Conservation (phyloP, 2,113 vertebrate species). For the Sisor rabdophorus region DNA sequence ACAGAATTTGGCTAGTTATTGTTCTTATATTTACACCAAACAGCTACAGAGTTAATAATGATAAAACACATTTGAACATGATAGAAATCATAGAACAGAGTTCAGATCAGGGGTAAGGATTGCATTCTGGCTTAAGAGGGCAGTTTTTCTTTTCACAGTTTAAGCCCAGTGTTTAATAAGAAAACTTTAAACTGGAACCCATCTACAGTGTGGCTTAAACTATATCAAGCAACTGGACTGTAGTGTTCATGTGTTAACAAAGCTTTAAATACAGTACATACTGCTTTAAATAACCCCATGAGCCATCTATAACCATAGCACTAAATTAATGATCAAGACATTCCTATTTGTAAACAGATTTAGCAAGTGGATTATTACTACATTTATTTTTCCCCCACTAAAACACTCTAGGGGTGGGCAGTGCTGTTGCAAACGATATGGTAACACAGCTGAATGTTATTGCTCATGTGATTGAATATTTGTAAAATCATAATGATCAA, state of each 20-base stretch:
- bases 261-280: slow-evolving; percentile 45
- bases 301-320: slow-evolving; percentile 24
- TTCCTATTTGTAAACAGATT: slow-evolving; percentile 20
- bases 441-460: slow-evolving; percentile 39
- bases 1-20: slow-evolving; percentile 79
- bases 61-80: slow-evolving; percentile 59
- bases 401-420: slow-evolving; percentile 29
- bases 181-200: slow-evolving; percentile 1
- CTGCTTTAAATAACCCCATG: slow-evolving; percentile 11
- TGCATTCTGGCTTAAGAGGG: slow-evolving; percentile 12
- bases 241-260: slow-evolving; percentile 13
- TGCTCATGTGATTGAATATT: slow-evolving; percentile 47
- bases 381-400: neutral
- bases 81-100: slow-evolving; percentile 23
- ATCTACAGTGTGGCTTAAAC: slow-evolving; percentile 15
- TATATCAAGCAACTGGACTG: slow-evolving; percentile 4
- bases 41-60: slow-evolving; percentile 69
- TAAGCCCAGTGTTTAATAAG: slow-evolving; percentile 11
- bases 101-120: slow-evolving; percentile 31
- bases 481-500: slow-evolving; percentile 54
- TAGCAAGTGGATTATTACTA: neutral
- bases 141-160: slow-evolving; percentile 26
- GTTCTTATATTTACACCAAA: slow-evolving; percentile 79
- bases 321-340: slow-evolving; percentile 15
- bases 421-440: slow-evolving; percentile 24